Evolutionary conservation across 2,888 invertebrate genomes (phyloP), one percentile per base, ranked within the genome.

Genomic region (Strigamia maritima): DNA sequence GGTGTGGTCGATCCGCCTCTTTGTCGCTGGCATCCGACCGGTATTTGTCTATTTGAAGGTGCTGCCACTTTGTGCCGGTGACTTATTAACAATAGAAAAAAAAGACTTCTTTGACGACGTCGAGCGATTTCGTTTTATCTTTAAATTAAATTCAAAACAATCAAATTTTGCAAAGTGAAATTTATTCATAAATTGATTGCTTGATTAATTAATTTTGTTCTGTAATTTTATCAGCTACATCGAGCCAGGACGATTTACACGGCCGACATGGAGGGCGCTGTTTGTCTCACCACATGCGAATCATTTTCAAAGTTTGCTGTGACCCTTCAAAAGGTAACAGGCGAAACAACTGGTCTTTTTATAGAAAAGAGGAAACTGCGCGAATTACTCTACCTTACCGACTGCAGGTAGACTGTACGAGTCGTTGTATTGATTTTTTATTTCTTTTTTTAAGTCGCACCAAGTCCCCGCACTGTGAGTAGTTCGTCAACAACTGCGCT

Each of bases 271-370:
- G 96, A 79, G 95, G 96, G 81, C 91, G 95, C 82, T 97, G 97
- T 88, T 91, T 93, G 82, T 92, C 93, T 83, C 92, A 96, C 87
- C 95, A 96, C 87, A 97, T 97, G 96, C 95, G 95, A 89, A 92
- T 97, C 84, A 94, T 96, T 81, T 96, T 96, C 88, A 94, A 95
- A 87, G 95, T 95, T 80, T 95, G 95, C 89, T 95, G 95, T 88
- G 91, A 92, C 84, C 91, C 92, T 60, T 76, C 79, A 24, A 82
- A 82, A 80, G 81, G 82, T 82, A 79, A 81, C 79, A 78, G 49
- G 24, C 22, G 28, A 31, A 1, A 28, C 31, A 14, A 38, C 35
- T 35, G 35, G n/a, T 19, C n/a, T 8, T n/a, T n/a, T n/a, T n/a
- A n/a, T n/a, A 1, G 6, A 22, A 76, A 40, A 77, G 92, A 93